phyloP scores from a whole-genome alignment of 2,797 vertebrate species.

The Monodelphis domestica region DNA sequence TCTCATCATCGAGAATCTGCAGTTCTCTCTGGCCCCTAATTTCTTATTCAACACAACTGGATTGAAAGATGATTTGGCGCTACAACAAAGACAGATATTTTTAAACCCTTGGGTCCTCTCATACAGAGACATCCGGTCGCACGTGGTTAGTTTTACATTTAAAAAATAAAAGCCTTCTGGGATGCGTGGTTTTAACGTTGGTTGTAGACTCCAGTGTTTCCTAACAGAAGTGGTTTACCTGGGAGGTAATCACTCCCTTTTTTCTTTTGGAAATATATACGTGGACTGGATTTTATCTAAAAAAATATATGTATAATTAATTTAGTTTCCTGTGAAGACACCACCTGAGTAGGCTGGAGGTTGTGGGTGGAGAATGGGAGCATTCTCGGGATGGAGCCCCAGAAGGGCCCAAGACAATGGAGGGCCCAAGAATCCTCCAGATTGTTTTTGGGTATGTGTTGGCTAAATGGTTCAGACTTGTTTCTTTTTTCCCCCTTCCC shows the following conservation, averaged over 20 bases:
- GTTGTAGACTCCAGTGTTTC: not conserved
- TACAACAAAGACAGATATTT: constrained; percentile 8
- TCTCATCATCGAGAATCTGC: not conserved
- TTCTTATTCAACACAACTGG: not conserved
- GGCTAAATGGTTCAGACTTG: not conserved
- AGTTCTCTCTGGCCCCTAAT: not conserved
- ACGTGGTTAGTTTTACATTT: constrained; percentile 13
- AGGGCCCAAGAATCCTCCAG: not conserved
- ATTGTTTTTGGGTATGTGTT: not conserved
- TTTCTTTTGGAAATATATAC: constrained; percentile 24
- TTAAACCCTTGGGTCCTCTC: constrained; percentile 14
- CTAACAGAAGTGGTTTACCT: not conserved
- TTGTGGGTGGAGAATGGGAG: not conserved
- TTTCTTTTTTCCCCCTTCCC: not conserved
- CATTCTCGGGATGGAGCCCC: not conserved
- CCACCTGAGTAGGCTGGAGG: not conserved
- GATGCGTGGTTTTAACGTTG: not conserved
- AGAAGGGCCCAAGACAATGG: not conserved
- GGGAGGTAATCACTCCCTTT: not conserved
- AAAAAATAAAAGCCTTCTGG: not conserved
- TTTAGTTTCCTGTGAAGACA: not conserved
- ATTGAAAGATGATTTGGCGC: constrained; percentile 13
- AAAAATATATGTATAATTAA: not conserved
- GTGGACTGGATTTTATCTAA: not conserved
- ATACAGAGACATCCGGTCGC: constrained; percentile 1